phyloP scores from a whole-genome alignment of 2,113 vertebrate genomes.

The Andinoacara biseriatus region DNA sequence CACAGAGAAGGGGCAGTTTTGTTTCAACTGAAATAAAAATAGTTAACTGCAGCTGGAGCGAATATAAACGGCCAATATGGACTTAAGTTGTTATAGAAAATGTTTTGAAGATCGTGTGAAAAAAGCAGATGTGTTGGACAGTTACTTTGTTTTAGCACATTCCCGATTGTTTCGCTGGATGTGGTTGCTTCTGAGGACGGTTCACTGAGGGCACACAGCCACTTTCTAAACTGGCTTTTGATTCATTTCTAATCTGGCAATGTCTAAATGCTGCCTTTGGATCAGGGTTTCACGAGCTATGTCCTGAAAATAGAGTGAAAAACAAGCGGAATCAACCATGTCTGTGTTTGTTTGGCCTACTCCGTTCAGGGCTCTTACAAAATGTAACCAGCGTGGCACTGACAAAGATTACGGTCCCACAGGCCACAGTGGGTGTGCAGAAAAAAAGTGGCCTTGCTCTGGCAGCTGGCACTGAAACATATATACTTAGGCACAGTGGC shows the following conservation, averaged over 20 bases:
- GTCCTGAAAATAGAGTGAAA: conserved; percentile 73
- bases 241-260: conserved; percentile 68
- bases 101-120: conserved; percentile 3
- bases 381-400: conserved; percentile 68
- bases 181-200: conserved; percentile 20
- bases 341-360: conserved; percentile 72
- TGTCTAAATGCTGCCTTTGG: conserved; percentile 67
- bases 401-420: conserved; percentile 70
- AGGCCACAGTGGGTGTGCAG: conserved; percentile 74
- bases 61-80: not conserved
- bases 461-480: conserved; percentile 67
- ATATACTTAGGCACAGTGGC: conserved; percentile 67
- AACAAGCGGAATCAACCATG: conserved; percentile 66
- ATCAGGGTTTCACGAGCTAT: conserved; percentile 53
- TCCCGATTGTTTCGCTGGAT: not conserved
- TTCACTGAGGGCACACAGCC: conserved; percentile 54
- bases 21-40: conserved; percentile 44
- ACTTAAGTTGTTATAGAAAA: conserved; percentile 12
- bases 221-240: conserved; percentile 56
- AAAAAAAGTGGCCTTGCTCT: conserved; percentile 61
- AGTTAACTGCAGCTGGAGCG: conserved; percentile 18
- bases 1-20: conserved; percentile 22
- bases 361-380: conserved; percentile 59
- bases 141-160: not conserved
- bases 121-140: not conserved